Evolutionary conservation across 2,113 vertebrate species (phyloP), one percentile per base, ranked within the genome.

Genomic region (Bos javanicus): DNA sequence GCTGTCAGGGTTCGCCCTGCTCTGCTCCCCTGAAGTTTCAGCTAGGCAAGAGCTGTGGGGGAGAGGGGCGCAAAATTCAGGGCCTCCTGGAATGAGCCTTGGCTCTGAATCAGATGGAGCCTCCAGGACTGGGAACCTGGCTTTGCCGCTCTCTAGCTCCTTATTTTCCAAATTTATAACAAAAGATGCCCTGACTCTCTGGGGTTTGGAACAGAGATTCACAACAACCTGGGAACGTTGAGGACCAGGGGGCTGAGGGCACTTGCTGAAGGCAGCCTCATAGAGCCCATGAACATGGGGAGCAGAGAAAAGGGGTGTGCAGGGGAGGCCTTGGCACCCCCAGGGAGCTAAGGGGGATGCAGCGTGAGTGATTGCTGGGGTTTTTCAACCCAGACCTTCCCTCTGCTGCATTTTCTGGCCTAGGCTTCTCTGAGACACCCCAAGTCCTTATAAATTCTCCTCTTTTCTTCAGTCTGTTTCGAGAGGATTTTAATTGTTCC

Each of bases 91-190:
- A 30, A 1, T 33, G 57, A 81, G 86, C 23, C 36, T 54, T 36
- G n/a, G 30, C 46, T 28, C 46, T 71, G n/a, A 10, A 19, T 76
- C 43, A 17, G 28, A 19, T 14, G 39, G 76, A 33, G 21, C 3
- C 15, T 50, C 46, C 19, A 30, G 26, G 36, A 12, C 54, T 60
- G 12, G 23, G 60, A 56, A 23, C 89, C 19, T 30, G 33, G 43
- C 39, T 82, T 28, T 19, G n/a, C 2, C 4, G 2, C 17, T 84
- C n/a, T n/a, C 4, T 2, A 7, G 30, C 2, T 1, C 19, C 46
- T 76, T 5, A 8, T n/a, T 80, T 74, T 82, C 43, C 50, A 39
- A 15, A 33, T 26, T 17, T 78, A 15, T 25, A 25, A 80, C 26
- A 36, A n/a, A 13, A 21, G 11, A 57, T 62, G 74, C 15, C 28